These are phyloP conservation scores for Tenualosa ilisha DNA, from an alignment of 2,797 vertebrate genomes.

Conservation along the genomic window DNA sequence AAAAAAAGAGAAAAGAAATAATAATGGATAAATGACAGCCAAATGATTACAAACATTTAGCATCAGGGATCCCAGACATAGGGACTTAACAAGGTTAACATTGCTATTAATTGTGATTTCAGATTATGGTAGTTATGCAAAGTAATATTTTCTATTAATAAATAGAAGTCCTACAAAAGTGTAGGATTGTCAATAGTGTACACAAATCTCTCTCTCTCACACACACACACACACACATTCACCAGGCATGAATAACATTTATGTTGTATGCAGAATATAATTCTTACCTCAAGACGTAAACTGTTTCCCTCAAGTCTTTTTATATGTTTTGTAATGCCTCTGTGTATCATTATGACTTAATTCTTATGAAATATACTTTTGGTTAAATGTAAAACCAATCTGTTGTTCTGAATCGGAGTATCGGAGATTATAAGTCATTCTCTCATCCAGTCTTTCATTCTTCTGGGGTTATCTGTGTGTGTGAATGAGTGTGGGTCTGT, in stretches of 20 bases:
- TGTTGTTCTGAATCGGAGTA: not conserved
- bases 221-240: not conserved
- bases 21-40: not conserved
- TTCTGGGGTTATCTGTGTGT: not conserved
- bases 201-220: not conserved
- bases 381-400: not conserved
- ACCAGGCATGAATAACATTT: not conserved
- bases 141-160: not conserved
- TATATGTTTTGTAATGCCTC: not conserved
- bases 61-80: not conserved
- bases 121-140: not conserved
- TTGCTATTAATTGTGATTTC: not conserved
- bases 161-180: not conserved
- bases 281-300: conserved; percentile 25
- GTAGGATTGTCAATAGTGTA: not conserved
- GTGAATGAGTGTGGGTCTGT: not conserved
- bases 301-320: not conserved
- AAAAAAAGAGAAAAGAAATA: too few relatives aligned
- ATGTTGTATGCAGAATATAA: conserved; percentile 1
- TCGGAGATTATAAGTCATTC: not conserved
- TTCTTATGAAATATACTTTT: not conserved
- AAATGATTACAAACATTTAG: not conserved
- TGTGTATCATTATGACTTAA: not conserved
- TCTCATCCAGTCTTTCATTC: not conserved
- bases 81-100: not conserved